Base-by-base conservation (phyloP, 2,797 vertebrate species). In the Anolis apletophallus region DNA sequence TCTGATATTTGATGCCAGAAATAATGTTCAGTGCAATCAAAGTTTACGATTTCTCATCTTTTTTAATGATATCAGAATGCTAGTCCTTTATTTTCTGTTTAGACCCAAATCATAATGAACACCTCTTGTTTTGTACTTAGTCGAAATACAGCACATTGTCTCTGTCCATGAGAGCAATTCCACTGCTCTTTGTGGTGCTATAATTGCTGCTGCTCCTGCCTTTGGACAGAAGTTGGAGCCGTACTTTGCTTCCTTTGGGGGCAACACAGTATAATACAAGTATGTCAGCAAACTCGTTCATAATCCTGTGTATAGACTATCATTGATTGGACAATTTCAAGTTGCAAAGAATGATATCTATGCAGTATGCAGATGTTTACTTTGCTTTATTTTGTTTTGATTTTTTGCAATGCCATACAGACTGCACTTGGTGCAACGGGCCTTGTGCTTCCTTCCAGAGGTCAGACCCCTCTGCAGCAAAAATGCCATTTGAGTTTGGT, bases 1-100 rank as follows among this genome's bases (percentile, higher is more conserved):
- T 97, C 97, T 96, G 96, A 97, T 97, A 96, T 97, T 95, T 96
- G 97, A 97, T 93, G 96, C 98, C 98, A 97, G 97, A 97, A 96
- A 94, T 97, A 96, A 97, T 95, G 96, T 97, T 97, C 96, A 97
- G 97, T 97, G 97, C 97, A 97, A 97, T 97, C 96, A 96, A 95
- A 97, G 95, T 97, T 93, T 97, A 97, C 96, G 94, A 94, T 94
- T 97, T 96, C 93, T 96, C 94, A 80, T 97, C 82, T 97, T 98
- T 40, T 97, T 90, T 97, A 96, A 97, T 97, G 94, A 97, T 97
- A 96, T 96, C 96, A 96, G 96, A 97, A 96, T 96, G 94, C 94
- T 96, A 92, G 9, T 89, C 96, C 96, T 96, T 93, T 78, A 68
- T 94, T 97, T 96, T 93, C 90, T 96, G 94, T 95, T 91, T 93